These are phyloP conservation scores for Gobiocypris rarus DNA, from an alignment of 2,113 vertebrate species.

Conservation along the genomic window DNA sequence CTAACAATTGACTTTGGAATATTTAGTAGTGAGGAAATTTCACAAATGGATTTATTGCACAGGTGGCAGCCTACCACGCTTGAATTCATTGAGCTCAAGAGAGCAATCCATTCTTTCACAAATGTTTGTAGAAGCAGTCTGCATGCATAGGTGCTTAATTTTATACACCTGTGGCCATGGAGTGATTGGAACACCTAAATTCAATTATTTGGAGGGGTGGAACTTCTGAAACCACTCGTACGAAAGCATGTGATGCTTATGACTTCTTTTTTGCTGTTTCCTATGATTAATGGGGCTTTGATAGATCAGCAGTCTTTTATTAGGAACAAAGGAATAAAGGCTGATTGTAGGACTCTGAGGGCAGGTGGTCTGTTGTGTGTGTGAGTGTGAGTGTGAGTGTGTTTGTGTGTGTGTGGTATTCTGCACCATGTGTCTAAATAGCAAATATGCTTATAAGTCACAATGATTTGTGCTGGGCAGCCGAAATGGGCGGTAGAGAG, in stretches of 20 bases:
- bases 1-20: too few species aligned
- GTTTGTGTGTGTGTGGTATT: conserved; percentile 11
- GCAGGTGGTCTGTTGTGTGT: conserved; percentile 41
- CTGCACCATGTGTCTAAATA: conserved; percentile 57
- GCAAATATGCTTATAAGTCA: conserved; percentile 27
- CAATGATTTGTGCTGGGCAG: background rate
- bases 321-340: conserved; percentile 55
- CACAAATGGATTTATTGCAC: too few species aligned
- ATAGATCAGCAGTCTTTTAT: conserved; percentile 86
- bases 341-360: conserved; percentile 38
- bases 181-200: too few species aligned
- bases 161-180: too few species aligned
- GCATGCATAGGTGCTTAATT: too few species aligned
- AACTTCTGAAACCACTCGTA: conserved; percentile 23
- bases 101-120: too few species aligned
- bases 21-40: too few species aligned
- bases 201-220: too few species aligned
- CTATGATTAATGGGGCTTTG: conserved; percentile 90
- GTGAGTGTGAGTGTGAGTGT: conserved; percentile 22
- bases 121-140: too few species aligned
- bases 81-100: too few species aligned
- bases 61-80: too few species aligned
- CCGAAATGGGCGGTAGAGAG: background rate
- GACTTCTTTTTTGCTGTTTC: conserved; percentile 75
- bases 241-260: conserved; percentile 82